Conservation (phyloP, 1,140 invertebrate species). For the Drosophila tsacasi region DNA sequence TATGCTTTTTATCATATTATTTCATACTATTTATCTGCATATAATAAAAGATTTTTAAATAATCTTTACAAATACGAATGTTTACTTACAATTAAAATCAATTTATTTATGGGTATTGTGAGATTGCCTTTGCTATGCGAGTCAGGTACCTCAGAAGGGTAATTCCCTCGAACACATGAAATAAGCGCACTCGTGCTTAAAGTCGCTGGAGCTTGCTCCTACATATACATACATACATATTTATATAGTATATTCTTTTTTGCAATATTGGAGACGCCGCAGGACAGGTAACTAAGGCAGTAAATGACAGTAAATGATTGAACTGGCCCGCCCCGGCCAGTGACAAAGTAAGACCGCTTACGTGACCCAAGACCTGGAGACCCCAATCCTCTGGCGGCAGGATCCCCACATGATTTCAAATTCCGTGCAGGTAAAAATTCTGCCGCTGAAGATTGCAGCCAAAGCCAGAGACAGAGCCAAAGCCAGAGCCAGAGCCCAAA, state of each 20-base stretch:
- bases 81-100: conserved; percentile 57
- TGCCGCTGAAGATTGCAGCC: conserved; percentile 69
- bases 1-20: too few species aligned
- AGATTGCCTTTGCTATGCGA: conserved; percentile 32
- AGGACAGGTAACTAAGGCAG: conserved; percentile 65
- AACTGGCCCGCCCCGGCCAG: conserved; percentile 57
- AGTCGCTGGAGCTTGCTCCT: conserved; percentile 43
- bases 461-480: conserved; percentile 18
- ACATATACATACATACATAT: background rate
- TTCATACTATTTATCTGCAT: background rate
- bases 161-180: conserved; percentile 38
- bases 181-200: conserved; percentile 73
- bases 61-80: background rate
- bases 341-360: conserved; percentile 81
- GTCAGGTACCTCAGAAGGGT: conserved; percentile 37
- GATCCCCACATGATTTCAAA: conserved; percentile 68
- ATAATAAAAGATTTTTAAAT: background rate
- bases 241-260: conserved; percentile 3
- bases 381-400: conserved; percentile 11
- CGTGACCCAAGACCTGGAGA: conserved; percentile 54
- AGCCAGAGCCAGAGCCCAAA: conserved; percentile 5
- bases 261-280: conserved; percentile 46
- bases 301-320: conserved; percentile 84
- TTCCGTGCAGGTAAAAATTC: conserved; percentile 79
- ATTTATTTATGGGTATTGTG: conserved; percentile 59